Evolutionary conservation across 2,797 vertebrate genomes (phyloP), one percentile per base, ranked within the genome.

Genomic region (Ciconia nigra): DNA sequence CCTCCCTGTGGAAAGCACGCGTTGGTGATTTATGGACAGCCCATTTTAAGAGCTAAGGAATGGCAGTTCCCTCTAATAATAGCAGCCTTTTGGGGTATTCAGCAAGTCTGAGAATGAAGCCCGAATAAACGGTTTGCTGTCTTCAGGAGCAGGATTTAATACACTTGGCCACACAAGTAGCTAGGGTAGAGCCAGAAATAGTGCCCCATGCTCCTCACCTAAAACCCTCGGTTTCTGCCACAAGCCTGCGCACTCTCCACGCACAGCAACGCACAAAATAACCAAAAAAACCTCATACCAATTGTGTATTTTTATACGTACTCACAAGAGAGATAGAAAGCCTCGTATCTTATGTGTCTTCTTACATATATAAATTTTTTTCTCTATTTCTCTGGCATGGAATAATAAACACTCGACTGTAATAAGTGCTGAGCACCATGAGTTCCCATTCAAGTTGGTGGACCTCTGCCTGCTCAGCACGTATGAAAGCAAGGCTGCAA

Each of bases 21-120:
- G 4, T 16, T 33, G 59, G 58, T 88, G 91, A 94, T 94, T 90
- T 92, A 95, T 35, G 58, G 78, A 73, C 57, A 93, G 54, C 41
- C 72, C 57, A 66, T 72, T 92, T 90, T 89, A 24, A 92, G 83
- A 84, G 74, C 13, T 51, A 81, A 69, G 85, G 66, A 91, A 87
- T 15, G 29, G 59, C 63, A 73, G 86, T 46, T 89, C 63, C 41
- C 63, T 74, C 57, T 74, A 83, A 93, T 66, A 96, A 92, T 42
- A 90, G 74, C 88, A 80, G 83, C 63, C 81, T 95, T 92, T 90
- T 0, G 63, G 91, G 59, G 63, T 59, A 93, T 96, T 95, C 95
- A 94, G 83, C 74, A 77, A 90, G 74, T 16, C 33, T 29, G 49
- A 92, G 73, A 97, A 94, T 9, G 47, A 73, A 94, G 73, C 55